Evolutionary conservation across 2,113 vertebrate genomes (phyloP), one percentile per base, ranked within the genome.

Genomic region (Ailurus styani): DNA sequence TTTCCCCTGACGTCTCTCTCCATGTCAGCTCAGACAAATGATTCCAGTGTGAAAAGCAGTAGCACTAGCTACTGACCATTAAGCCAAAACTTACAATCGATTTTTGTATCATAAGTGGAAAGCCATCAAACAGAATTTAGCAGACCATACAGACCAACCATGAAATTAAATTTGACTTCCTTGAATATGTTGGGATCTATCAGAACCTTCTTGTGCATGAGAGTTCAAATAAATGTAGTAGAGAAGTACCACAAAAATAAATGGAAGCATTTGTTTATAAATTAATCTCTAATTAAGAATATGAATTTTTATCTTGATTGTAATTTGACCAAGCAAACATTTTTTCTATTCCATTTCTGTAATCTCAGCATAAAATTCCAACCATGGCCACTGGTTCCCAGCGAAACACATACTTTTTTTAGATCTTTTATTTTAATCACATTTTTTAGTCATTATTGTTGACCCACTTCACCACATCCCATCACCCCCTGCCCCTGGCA

Each of bases 51-150:
- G 25, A 34, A 87, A 45, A 87, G 37, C n/a, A 91, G 83, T 73
- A 75, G 14, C 6, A 3, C 72, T 75, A 45, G 42, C 13, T 47
- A 75, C 72, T 75, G 72, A 75, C 13, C 13, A 89, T 25, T 27
- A 42, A 37, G 54, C 21, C 31, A 50, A 68, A 94, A 64, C 57
- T 91, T 47, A 31, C 31, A 55, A 47, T 60, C 20, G 57, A 11
- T 84, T 93, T 94, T 77, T 92, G 50, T 40, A 68, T 64, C 18
- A 9, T 54, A 94, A 90, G 25, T 42, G 11, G 21, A 42, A 95
- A 55, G 11, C 21, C 15, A 90, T 96, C n/a, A 86, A 93, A 79
- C 37, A 55, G 47, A 97, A 79, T 92, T 87, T 66, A 87, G 45
- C 17, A 91, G 47, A 89, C 50, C 34, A 70, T 96, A 50, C 5